A percentile compares a stretch with the other conserved stretches of the same genome.
Conservation (phyloP, 1,140 invertebrate species). For the Drosophila bocki region DNA sequence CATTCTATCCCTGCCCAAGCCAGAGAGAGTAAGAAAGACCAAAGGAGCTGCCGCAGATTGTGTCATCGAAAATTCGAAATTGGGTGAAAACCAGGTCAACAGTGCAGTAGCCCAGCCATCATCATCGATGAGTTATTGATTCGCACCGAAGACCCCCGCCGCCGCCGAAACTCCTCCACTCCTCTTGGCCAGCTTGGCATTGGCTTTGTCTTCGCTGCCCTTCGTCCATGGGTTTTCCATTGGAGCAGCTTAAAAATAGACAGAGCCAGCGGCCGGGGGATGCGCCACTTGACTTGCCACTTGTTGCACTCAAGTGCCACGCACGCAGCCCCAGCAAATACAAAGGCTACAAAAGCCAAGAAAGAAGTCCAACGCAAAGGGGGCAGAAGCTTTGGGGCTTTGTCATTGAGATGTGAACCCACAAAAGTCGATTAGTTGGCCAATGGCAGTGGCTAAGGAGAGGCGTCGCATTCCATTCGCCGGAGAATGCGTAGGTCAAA, state of each 20-base stretch:
- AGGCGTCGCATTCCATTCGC: conserved; percentile 35
- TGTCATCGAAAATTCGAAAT: conserved; percentile 42
- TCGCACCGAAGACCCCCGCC: conserved; percentile 20
- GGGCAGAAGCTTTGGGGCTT: conserved; percentile 62
- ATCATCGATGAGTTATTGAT: conserved; percentile 23
- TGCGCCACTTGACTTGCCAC: conserved; percentile 71
- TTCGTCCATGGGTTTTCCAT: conserved; percentile 65
- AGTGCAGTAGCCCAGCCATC: conserved; percentile 70
- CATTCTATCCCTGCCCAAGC: conserved; percentile 7
- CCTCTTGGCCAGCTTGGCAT: conserved; percentile 45
- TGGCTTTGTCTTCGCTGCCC: conserved; percentile 59
- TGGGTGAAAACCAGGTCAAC: conserved; percentile 65
- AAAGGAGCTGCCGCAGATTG: conserved; percentile 43
- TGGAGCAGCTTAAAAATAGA: conserved; percentile 67
- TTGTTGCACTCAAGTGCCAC: conserved; percentile 78
- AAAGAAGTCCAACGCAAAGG: conserved; percentile 27
- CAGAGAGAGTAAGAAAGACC: conserved; percentile 10
- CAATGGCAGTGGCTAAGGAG: conserved; percentile 52
- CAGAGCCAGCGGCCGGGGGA: conserved; percentile 47
- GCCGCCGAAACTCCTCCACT: conserved; percentile 7
- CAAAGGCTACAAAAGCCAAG: conserved; percentile 46
- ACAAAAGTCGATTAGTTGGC: conserved; percentile 73
- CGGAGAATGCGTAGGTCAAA: conserved; percentile 44
- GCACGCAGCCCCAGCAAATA: conserved; percentile 35
- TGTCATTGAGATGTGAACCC: conserved; percentile 70